Percentiles rank a stretch among this genome's conserved stretches.
Conservation (phyloP, 2,113 vertebrate genomes). For the Etheostoma spectabile region DNA sequence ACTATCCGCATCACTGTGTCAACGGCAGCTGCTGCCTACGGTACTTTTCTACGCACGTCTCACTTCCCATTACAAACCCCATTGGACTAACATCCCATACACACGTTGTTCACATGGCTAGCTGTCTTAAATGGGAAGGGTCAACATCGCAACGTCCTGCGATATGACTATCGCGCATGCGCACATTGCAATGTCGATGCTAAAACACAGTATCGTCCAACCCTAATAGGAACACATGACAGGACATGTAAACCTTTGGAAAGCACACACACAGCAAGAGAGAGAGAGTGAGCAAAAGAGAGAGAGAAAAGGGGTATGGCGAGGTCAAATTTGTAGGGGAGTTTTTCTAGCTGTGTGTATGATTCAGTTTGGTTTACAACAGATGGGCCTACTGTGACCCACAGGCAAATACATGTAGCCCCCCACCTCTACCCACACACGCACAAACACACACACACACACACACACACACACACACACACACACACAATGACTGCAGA, state of each 20-base stretch:
- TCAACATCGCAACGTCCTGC: no score
- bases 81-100: no score
- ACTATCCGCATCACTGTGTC: no score
- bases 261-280: not conserved
- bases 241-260: not conserved
- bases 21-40: no score
- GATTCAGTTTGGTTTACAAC: slow-evolving; percentile 78
- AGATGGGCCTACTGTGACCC: slow-evolving; percentile 85
- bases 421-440: slow-evolving; percentile 19
- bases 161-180: no score
- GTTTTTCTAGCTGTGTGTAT: slow-evolving; percentile 76
- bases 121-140: no score
- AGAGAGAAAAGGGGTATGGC: slow-evolving; percentile 16
- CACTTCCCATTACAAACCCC: no score
- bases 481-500: slow-evolving; percentile 29
- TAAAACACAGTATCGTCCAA: no score
- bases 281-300: not conserved
- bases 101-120: no score
- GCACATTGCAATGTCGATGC: no score
- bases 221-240: not conserved
- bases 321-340: slow-evolving; percentile 46
- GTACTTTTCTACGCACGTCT: no score
- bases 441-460: slow-evolving; percentile 15
- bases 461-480: slow-evolving; percentile 12
- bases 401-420: slow-evolving; percentile 72